Evolutionary conservation across 2,113 vertebrate genomes (phyloP), one percentile per base, ranked within the genome.

Genomic region (Megatriorchis doriae): DNA sequence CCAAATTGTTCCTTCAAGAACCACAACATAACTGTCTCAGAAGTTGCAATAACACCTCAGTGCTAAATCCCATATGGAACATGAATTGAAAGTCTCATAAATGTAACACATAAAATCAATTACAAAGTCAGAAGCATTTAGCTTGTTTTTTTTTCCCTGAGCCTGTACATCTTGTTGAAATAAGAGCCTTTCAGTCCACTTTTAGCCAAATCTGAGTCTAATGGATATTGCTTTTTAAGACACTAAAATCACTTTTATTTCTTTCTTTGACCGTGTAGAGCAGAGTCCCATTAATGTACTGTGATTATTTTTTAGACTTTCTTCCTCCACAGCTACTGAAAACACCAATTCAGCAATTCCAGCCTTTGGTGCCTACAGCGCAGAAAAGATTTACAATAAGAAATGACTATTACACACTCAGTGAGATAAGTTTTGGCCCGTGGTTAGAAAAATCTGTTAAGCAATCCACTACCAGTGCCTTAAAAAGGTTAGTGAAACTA

Each of bases 161-260:
- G 90, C 72, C 84, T 79, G 81, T 96, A 95, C 71, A 65, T 95
- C 90, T 94, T 96, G 80, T 38, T 96, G 92, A 97, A 96, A 93
- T 94, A 93, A 94, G 71, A 93, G 84, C 53, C 90, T 93, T 97
- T 97, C 81, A 97, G 86, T 92, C 81, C 53, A 92, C 81, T 94
- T 86, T 61, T 97, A 94, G 92, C 75, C 94, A 96, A 96, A 95
- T 95, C 79, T 86, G 63, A 97, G 79, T 97, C 96, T 96, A 97
- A 97, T 94, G 83, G 91, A 97, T 96, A 95, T 96, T 97, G 93
- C 95, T 97, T 97, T 97, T 95, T 97, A 97, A 97, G 72, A 90
- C 88, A 95, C 55, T 96, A 90, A 94, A 92, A 93, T 89, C 87
- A 81, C 50, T 80, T 97, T 94, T 94, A 85, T 94, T 84, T 95